A percentile compares a stretch with the other conserved stretches of the same genome.
Evolutionary conservation across 2,888 invertebrate species (phyloP).

Genomic region (Parnassius orleans): DNA sequence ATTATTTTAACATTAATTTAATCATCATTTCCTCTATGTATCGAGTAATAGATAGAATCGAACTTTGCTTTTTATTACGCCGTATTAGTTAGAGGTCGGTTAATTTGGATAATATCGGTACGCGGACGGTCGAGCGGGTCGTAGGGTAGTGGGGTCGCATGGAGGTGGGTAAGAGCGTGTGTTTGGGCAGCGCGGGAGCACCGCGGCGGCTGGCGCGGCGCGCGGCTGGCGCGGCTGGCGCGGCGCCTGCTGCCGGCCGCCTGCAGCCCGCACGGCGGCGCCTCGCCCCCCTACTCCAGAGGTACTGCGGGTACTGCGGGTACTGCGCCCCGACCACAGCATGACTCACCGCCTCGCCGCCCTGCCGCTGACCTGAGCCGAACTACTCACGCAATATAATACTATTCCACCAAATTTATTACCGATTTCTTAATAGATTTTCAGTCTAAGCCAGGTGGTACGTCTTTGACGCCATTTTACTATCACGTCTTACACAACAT

Average conservation of each 20-base stretch:
- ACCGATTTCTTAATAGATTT: not conserved
- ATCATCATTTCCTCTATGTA: not conserved
- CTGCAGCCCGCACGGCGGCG: constrained; percentile 86
- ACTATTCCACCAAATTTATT: constrained; percentile 5
- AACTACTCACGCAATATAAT: constrained; percentile 4
- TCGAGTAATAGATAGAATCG: not conserved
- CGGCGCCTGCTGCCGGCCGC: constrained; percentile 85
- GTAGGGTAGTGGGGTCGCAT: constrained; percentile 41
- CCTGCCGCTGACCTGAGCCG: constrained; percentile 23
- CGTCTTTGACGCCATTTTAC: not conserved
- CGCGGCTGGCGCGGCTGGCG: constrained; percentile 75
- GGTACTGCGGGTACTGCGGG: constrained; percentile 82
- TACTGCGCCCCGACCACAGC: constrained; percentile 23
- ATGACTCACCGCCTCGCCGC: no score
- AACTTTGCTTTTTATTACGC: not conserved
- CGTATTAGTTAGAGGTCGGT: not conserved
- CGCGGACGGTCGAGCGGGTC: constrained; percentile 30
- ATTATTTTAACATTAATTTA: not conserved
- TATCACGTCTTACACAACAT: not conserved
- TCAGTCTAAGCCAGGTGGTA: not conserved
- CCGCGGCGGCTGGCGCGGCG: constrained; percentile 61
- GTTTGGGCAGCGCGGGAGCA: constrained; percentile 68
- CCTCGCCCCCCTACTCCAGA: constrained; percentile 86
- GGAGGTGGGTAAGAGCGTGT: constrained; percentile 68
- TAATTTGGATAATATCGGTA: not conserved